phyloP scores from a whole-genome alignment of 2,888 invertebrate species.

The Lycocerus yunnanus region DNA sequence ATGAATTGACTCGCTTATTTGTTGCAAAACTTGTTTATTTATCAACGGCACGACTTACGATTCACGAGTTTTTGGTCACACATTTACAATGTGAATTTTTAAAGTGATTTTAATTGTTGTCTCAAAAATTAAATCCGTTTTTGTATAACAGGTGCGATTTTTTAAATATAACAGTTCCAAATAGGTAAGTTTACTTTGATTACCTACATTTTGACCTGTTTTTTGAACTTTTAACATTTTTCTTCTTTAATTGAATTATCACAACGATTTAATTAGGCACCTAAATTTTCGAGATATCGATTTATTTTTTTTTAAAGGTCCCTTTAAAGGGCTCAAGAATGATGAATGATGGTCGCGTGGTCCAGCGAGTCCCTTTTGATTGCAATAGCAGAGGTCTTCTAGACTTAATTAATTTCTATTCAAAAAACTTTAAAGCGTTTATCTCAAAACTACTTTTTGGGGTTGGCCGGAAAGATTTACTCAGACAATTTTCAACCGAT shows the following conservation, averaged over 20 bases:
- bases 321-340: too few relatives aligned
- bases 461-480: too few relatives aligned
- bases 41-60: neutral
- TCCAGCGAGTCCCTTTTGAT: too few relatives aligned
- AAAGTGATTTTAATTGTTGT: neutral
- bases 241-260: neutral
- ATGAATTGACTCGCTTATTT: neutral
- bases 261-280: neutral
- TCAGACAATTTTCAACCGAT: too few relatives aligned
- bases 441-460: too few relatives aligned
- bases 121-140: neutral
- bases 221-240: neutral
- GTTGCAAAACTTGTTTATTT: neutral
- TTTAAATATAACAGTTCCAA: neutral
- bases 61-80: neutral
- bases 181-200: neutral
- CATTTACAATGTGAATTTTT: neutral
- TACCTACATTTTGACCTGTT: neutral
- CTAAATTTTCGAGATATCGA: too few relatives aligned
- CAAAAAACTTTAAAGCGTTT: too few relatives aligned
- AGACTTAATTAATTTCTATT: too few relatives aligned
- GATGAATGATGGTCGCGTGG: too few relatives aligned
- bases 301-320: too few relatives aligned
- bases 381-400: too few relatives aligned
- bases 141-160: neutral